These are phyloP conservation scores for Saguinus midas DNA, from an alignment of 2,113 vertebrate genomes.

Conservation along the genomic window DNA sequence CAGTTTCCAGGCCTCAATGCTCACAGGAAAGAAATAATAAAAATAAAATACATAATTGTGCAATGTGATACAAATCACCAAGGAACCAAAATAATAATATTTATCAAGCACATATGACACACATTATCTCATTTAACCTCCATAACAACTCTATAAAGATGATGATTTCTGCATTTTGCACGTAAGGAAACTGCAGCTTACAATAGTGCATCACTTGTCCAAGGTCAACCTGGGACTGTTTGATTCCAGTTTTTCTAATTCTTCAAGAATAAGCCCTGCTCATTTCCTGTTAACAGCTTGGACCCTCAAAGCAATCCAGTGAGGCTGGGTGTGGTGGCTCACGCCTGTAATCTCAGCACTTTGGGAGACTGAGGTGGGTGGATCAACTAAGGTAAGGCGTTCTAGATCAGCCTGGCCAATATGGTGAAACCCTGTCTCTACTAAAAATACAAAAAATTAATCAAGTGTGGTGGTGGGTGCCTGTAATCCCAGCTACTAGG, in stretches of 20 bases:
- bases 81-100: neutral
- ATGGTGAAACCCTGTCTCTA: no score
- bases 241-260: neutral
- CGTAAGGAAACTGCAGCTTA: neutral
- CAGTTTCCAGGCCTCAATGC: neutral
- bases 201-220: neutral
- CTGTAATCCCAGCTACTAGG: no score
- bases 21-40: constrained; percentile 28
- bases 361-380: no score
- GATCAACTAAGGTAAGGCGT: no score
- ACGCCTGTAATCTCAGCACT: no score
- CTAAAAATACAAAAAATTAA: no score
- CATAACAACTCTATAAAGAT: neutral
- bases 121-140: constrained; percentile 6
- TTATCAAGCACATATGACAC: neutral
- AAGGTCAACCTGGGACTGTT: neutral
- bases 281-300: neutral
- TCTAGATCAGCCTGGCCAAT: no score
- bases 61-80: neutral
- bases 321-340: no score
- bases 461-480: no score
- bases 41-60: neutral
- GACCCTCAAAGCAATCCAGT: neutral
- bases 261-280: constrained; percentile 3
- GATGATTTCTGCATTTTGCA: constrained; percentile 31